A percentile compares a stretch with the other conserved stretches of the same genome.
phyloP scores from a whole-genome alignment of 2,113 vertebrate species.

The Poeciliopsis occidentalis region DNA sequence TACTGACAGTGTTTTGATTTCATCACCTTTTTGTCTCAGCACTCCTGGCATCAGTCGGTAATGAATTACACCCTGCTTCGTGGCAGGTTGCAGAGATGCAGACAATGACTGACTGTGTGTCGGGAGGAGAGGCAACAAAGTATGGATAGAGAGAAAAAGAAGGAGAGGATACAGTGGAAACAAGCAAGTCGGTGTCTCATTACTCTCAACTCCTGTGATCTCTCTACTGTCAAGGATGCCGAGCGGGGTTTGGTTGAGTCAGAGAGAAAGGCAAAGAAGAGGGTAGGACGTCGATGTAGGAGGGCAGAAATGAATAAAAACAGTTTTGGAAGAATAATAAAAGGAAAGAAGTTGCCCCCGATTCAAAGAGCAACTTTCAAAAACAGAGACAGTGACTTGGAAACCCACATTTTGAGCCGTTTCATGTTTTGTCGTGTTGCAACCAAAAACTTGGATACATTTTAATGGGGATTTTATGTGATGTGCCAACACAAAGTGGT shows the following conservation, averaged over 20 bases:
- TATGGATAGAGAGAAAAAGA: slow-evolving; percentile 21
- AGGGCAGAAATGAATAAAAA: slow-evolving; percentile 28
- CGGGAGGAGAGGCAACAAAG: slow-evolving; percentile 31
- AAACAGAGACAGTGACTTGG: slow-evolving; percentile 51
- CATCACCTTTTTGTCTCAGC: slow-evolving; percentile 49
- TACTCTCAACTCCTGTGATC: slow-evolving; percentile 72
- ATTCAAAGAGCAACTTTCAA: slow-evolving; percentile 47
- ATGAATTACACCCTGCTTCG: slow-evolving; percentile 76
- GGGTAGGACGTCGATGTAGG: not conserved
- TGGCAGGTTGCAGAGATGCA: slow-evolving; percentile 66
- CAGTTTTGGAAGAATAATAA: slow-evolving; percentile 23
- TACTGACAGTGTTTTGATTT: slow-evolving; percentile 63
- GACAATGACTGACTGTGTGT: slow-evolving; percentile 65
- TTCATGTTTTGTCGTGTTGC: not conserved
- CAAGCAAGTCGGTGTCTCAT: slow-evolving; percentile 66
- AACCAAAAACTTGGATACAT: too few species aligned
- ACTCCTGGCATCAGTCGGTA: slow-evolving; percentile 55
- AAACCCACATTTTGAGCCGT: not conserved
- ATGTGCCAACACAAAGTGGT: too few species aligned
- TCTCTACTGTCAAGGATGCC: slow-evolving; percentile 68
- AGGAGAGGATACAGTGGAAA: slow-evolving; percentile 59
- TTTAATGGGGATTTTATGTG: too few species aligned
- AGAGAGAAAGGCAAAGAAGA: slow-evolving; percentile 40
- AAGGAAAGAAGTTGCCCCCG: slow-evolving; percentile 19
- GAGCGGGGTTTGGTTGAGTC: slow-evolving; percentile 73